phyloP scores from a whole-genome alignment of 2,797 vertebrate genomes.

The Pipistrellus pygmaeus region DNA sequence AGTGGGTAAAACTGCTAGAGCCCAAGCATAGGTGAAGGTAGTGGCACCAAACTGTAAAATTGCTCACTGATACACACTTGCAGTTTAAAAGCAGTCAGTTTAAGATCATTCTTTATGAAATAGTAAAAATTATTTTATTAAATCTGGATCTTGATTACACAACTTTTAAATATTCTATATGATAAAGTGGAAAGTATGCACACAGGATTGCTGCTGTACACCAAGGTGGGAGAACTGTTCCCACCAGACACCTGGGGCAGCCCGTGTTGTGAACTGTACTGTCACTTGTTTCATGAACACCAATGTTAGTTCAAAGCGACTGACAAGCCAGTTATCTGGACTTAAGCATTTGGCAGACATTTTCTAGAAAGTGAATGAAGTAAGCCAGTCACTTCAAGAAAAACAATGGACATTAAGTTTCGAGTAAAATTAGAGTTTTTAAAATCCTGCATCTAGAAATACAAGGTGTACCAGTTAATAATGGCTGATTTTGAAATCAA shows the following conservation, averaged over 20 bases:
- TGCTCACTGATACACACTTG: not conserved
- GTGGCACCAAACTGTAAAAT: not conserved
- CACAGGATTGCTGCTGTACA: not conserved
- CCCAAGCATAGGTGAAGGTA: not conserved
- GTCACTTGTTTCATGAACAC: not conserved
- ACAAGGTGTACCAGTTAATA: too few relatives aligned
- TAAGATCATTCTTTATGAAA: not conserved
- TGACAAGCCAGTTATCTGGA: not conserved
- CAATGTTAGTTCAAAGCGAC: not conserved
- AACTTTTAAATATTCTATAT: not conserved
- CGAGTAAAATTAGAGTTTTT: slow-evolving; percentile 33
- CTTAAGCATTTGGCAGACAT: not conserved
- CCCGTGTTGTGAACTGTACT: accelerated
- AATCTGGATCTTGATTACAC: not conserved
- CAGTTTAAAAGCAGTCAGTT: not conserved
- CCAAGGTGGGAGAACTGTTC: not conserved
- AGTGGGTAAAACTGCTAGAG: not conserved
- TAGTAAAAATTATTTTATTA: not conserved
- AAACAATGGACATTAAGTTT: slow-evolving; percentile 53
- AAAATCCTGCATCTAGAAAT: not conserved
- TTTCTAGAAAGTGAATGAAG: slow-evolving; percentile 4
- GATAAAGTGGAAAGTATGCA: not conserved
- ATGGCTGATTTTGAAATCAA: too few relatives aligned
- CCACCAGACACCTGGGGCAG: not conserved
- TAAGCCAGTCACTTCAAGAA: not conserved